Evolutionary conservation across 1,140 invertebrate species (phyloP), one percentile per base, ranked within the genome.

Genomic region (Atta cephalotes): DNA sequence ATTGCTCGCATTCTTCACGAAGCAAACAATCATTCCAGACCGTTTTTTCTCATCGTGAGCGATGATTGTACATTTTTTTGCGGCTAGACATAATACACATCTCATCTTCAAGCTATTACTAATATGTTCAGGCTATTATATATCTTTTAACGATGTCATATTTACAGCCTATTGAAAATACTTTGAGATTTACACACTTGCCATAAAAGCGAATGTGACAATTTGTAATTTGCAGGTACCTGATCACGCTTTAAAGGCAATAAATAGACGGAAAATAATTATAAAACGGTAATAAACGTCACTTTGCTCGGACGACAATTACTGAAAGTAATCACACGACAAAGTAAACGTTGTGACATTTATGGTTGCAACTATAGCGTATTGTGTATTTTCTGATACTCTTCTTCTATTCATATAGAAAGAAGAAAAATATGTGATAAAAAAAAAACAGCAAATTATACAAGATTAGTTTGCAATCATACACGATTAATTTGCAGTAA

Each of bases 41-140:
- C 21, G 66, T 21, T n/a, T 53, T 39, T 28, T 66, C 60, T 51
- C 77, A n/a, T 2, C 53, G 35, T 18, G 25, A 25, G 39, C 3
- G 51, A 12, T n/a, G 51, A 58, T 45, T 45, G 53, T 71, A 71
- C 56, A 71, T 28, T 79, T 79, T 49, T 79, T 49, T 53, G 49
- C 65, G 9, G n/a, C 6, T n/a, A 16, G 25, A 63, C 76, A 18
- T 78, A n/a, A 51, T 18, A 25, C 25, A 78, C 39, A 18, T 28
- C 4, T 58, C 21, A 4, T 70, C 31, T 16, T 28, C 35, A 14
- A 31, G 51, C 18, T 49, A 70, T 70, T 81, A 81, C 71, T 60
- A 81, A 81, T 81, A 35, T 31, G 4, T 16, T 28, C 35, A 14
- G 31, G 35, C 18, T 49, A 70, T 70, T 81, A 81, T 81, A 35